Conservation (phyloP, 2,797 vertebrate genomes). For the Gallinago nigripennis region DNA sequence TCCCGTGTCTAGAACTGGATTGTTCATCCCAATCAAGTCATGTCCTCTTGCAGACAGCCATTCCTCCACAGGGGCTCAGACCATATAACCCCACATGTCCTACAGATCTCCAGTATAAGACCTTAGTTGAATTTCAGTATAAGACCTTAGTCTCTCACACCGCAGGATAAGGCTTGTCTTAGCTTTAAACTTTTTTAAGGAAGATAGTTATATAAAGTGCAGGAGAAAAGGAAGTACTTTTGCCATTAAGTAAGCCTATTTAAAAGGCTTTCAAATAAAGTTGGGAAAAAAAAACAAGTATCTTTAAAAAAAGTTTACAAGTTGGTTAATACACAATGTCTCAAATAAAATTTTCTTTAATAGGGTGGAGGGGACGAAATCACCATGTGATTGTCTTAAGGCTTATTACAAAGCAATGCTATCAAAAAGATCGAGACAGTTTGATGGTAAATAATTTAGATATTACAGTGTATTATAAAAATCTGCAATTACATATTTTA, state of each 20-base stretch:
- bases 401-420: not conserved
- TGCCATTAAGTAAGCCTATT: not conserved
- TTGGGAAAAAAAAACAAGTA: not conserved
- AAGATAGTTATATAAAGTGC: not conserved
- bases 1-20: no score
- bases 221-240: not conserved
- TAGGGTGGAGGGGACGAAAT: not conserved
- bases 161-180: not conserved
- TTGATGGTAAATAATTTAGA: not conserved
- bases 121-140: not conserved
- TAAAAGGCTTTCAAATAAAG: not conserved
- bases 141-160: not conserved
- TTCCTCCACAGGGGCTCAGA: not conserved
- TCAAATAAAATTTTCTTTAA: not conserved
- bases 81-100: fast-evolving
- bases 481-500: not conserved
- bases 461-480: not conserved
- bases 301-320: not conserved
- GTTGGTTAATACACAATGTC: not conserved
- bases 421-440: not conserved
- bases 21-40: no score
- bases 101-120: no score
- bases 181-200: not conserved
- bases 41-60: no score
- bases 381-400: not conserved